Percentiles rank a stretch among this genome's conserved stretches.
These are phyloP conservation scores for Nomada flava DNA, from an alignment of 2,888 invertebrate species.

Conservation along the genomic window DNA sequence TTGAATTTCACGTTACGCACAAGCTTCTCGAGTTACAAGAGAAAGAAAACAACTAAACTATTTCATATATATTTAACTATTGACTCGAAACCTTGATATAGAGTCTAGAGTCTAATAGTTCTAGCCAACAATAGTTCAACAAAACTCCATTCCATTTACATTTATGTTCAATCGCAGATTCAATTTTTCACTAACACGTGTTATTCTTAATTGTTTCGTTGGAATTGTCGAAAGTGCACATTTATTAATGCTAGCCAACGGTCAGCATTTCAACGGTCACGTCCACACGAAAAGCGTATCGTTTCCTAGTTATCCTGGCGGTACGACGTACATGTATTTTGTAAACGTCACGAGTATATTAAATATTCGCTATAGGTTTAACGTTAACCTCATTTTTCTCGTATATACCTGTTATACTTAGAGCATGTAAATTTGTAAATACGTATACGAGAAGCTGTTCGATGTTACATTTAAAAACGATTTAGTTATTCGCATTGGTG, in stretches of 20 bases:
- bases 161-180: too few species aligned
- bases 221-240: constrained; percentile 42
- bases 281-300: neutral
- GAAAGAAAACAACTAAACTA: too few species aligned
- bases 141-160: too few species aligned
- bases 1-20: too few species aligned
- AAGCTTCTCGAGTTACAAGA: too few species aligned
- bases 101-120: too few species aligned
- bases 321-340: constrained; percentile 1
- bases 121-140: too few species aligned
- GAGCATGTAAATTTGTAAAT: constrained; percentile 38
- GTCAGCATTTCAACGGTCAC: constrained; percentile 21
- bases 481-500: neutral
- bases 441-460: constrained; percentile 13
- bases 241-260: constrained; percentile 28
- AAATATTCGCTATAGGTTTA: neutral
- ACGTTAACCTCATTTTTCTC: constrained; percentile 6
- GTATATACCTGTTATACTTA: constrained; percentile 8
- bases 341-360: neutral
- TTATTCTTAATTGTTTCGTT: neutral
- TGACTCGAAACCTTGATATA: too few species aligned
- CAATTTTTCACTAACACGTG: neutral
- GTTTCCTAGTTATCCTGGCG: neutral
- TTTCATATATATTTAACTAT: too few species aligned
- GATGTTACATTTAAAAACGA: constrained; percentile 2